A percentile compares a stretch with the other conserved stretches of the same genome.
phyloP scores from a whole-genome alignment of 2,888 invertebrate species.

The Eucera pruinosa region DNA sequence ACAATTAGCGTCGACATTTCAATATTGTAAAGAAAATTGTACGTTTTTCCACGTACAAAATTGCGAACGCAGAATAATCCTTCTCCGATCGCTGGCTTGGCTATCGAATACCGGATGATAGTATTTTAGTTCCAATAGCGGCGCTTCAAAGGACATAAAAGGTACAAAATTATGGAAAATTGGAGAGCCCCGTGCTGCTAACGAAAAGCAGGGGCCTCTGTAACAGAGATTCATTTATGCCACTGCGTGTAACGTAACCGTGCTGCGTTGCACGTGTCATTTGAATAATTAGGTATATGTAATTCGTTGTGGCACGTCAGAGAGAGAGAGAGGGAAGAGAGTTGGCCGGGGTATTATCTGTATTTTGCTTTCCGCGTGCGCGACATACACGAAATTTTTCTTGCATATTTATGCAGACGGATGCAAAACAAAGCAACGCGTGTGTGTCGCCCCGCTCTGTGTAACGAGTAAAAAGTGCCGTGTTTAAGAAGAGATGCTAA shows the following conservation, averaged over 20 bases:
- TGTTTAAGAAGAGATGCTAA: background rate
- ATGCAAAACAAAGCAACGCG: background rate
- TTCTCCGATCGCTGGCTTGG: no score
- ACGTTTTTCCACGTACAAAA: background rate
- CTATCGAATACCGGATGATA: no score
- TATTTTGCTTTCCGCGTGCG: background rate
- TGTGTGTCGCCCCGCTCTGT: no score
- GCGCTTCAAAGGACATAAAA: no score
- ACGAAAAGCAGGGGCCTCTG: background rate
- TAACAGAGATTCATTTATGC: constrained; percentile 7
- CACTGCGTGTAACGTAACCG: background rate
- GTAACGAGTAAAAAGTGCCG: constrained; percentile 9
- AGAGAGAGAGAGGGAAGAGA: no score
- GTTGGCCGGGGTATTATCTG: constrained; percentile 22
- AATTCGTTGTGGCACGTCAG: constrained; percentile 28
- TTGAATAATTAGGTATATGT: constrained; percentile 47
- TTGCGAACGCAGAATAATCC: background rate
- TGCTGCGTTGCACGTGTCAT: background rate
- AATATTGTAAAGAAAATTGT: background rate
- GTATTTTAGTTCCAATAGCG: no score
- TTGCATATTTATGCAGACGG: background rate
- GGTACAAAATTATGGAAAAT: no score
- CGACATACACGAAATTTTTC: constrained; percentile 2
- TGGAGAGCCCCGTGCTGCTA: no score
- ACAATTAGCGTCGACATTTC: no score